phyloP scores from a whole-genome alignment of 2,888 invertebrate genomes.

The Megastigmus dorsalis region DNA sequence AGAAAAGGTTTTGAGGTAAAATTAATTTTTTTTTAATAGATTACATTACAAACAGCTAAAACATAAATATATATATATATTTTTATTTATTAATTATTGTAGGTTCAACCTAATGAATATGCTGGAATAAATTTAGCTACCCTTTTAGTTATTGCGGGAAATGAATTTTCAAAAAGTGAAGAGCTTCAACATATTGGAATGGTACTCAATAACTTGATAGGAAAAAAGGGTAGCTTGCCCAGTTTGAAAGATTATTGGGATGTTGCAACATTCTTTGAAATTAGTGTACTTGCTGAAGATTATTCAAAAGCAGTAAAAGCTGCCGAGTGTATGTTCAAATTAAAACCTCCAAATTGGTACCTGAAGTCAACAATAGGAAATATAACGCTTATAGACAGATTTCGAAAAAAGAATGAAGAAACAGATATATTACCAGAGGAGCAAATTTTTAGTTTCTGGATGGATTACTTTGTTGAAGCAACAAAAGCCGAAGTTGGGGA shows the following conservation, averaged over 20 bases:
- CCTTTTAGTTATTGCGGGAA: slow-evolving; percentile 95
- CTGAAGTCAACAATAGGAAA: slow-evolving; percentile 98
- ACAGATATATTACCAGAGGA: slow-evolving; percentile 84
- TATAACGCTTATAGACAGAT: slow-evolving; percentile 93
- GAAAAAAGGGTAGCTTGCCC: slow-evolving; percentile 95
- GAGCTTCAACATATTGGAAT: slow-evolving; percentile 94
- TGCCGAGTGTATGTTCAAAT: slow-evolving; percentile 93
- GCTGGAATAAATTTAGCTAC: slow-evolving; percentile 99
- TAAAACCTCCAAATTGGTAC: slow-evolving; percentile 95
- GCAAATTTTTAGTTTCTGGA: slow-evolving; percentile 96
- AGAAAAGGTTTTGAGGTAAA: slow-evolving; percentile 91
- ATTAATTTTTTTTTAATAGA: background rate
- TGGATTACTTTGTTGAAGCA: slow-evolving; percentile 98
- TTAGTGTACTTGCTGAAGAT: slow-evolving; percentile 97
- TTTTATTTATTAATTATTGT: slow-evolving; percentile 26
- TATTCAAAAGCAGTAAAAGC: slow-evolving; percentile 98
- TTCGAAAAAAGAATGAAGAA: slow-evolving; percentile 88
- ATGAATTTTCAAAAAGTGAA: slow-evolving; percentile 93
- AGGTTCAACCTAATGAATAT: slow-evolving; percentile 97
- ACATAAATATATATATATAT: slow-evolving; percentile 1
- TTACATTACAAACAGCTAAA: background rate
- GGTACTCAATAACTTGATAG: slow-evolving; percentile 97
- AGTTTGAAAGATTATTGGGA: slow-evolving; percentile 99
- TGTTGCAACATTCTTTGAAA: slow-evolving; percentile 98
- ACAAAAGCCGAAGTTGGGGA: slow-evolving; percentile 87